Percentiles rank a stretch among this genome's conserved stretches.
Evolutionary conservation across 2,113 vertebrate species (phyloP).

Genomic region (Hypanus sabinus): DNA sequence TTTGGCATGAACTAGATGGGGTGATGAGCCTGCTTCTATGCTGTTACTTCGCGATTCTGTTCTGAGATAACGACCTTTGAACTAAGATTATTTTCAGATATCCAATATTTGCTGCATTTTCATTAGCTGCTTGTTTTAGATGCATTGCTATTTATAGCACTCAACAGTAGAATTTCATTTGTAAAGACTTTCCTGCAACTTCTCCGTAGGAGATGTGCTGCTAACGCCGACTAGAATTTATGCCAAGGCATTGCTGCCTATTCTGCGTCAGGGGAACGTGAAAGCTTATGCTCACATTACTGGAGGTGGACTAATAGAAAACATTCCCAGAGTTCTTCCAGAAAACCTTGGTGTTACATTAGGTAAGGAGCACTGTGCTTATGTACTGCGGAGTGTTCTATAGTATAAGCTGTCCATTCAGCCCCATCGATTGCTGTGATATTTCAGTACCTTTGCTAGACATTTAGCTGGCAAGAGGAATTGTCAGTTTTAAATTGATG

Average conservation of each 20-base stretch:
- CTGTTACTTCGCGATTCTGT: no score
- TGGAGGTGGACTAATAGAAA: constrained; percentile 87
- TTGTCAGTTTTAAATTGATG: not conserved
- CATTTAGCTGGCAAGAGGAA: no score
- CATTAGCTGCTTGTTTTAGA: not conserved
- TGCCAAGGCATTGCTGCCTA: constrained; percentile 70
- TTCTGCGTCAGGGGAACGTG: constrained; percentile 72
- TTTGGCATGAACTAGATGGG: no score
- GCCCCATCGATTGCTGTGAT: not conserved
- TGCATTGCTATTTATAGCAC: not conserved
- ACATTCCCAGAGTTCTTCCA: constrained; percentile 85
- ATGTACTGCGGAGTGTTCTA: not conserved
- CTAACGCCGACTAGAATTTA: constrained; percentile 90
- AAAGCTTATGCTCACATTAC: constrained; percentile 92
- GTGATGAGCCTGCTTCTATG: no score
- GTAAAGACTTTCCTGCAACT: not conserved
- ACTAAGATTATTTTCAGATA: no score
- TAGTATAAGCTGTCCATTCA: not conserved
- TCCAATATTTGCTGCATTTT: no score
- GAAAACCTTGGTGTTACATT: constrained; percentile 65
- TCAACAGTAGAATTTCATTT: not conserved
- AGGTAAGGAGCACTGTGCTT: constrained; percentile 59
- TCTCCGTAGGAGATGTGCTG: constrained; percentile 68
- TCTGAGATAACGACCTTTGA: no score
- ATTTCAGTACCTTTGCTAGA: not conserved